phyloP scores from a whole-genome alignment of 2,888 invertebrate genomes.

The Cosmorhoe ocellata region DNA sequence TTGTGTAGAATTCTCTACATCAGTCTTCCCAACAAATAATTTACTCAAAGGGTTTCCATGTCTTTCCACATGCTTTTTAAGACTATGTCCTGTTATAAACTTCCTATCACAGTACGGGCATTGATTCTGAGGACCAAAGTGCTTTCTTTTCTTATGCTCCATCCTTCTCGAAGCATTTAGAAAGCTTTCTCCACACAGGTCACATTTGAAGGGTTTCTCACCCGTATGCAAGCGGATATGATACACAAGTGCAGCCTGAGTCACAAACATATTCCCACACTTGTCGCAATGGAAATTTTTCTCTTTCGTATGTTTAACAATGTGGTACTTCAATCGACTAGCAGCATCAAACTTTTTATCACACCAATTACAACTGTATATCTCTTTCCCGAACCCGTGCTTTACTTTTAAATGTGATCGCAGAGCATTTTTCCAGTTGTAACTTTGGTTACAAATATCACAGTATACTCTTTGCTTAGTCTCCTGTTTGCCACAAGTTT shows the following conservation, averaged over 20 bases:
- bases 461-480: conserved; percentile 52
- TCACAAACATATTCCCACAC: conserved; percentile 66
- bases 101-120: conserved; percentile 61
- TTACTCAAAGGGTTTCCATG: conserved; percentile 68
- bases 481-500: conserved; percentile 54
- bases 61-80: conserved; percentile 57
- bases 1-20: background rate
- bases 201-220: conserved; percentile 65
- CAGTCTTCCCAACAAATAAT: conserved; percentile 45
- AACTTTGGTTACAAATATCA: conserved; percentile 64
- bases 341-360: conserved; percentile 21
- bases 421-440: conserved; percentile 33
- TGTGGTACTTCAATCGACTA: conserved; percentile 52
- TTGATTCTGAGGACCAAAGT: conserved; percentile 60
- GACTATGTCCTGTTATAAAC: conserved; percentile 52
- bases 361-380: conserved; percentile 13
- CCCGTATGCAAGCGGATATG: conserved; percentile 70
- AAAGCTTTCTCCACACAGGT: conserved; percentile 64
- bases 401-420: conserved; percentile 12
- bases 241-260: conserved; percentile 60
- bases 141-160: conserved; percentile 62
- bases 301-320: conserved; percentile 68
- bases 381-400: conserved; percentile 12
- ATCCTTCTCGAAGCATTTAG: conserved; percentile 64
- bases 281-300: conserved; percentile 61